Base-by-base conservation (phyloP, 2,888 invertebrate genomes). In the Eupithecia subumbrata region DNA sequence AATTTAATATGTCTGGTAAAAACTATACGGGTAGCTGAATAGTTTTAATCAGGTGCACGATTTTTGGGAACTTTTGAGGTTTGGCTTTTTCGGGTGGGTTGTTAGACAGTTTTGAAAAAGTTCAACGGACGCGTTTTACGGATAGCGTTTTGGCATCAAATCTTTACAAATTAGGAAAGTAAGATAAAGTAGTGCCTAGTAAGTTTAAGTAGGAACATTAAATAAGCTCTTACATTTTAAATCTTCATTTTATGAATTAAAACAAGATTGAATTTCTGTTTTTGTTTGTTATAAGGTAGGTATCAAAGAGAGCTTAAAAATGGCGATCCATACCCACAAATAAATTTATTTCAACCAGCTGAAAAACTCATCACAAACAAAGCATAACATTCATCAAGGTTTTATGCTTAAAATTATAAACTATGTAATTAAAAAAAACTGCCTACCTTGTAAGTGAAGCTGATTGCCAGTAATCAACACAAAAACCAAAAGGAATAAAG, bases 1-100 rank as follows among this genome's bases (percentile, higher is more conserved):
- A 86, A 87, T 87, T 88, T 87, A 85, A 87, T 88, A 88, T 82
- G 85, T 84, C 81, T 84, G 85, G 83, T 86, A 86, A 86, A 87
- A 86, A 86, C 84, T 84, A 85, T 82, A 82, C 83, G 82, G 80
- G 80, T 69, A 74, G 76, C 74, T 72, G 69, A 74, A 78, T 79
- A 82, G 82, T 82, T 82, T 79, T 80, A 82, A 81, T 79, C 82
- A 80, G 81, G 79, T 78, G 76, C 73, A 75, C 64, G 72, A 80
- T 80, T 80, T 79, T 77, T 78, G 77, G 72, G 66, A 79, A 78
- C 75, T 75, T 78, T 79, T 72, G 69, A 60, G 66, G 63, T 77
- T 78, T 76, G 76, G 76, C 77, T 78, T 79, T 77, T 81, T 78
- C 52, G 75, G 72, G 18, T 66, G 56, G 71, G 64, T 37, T 48